phyloP scores from a whole-genome alignment of 2,797 vertebrate species.

The Hyperoplus lanceolatus region DNA sequence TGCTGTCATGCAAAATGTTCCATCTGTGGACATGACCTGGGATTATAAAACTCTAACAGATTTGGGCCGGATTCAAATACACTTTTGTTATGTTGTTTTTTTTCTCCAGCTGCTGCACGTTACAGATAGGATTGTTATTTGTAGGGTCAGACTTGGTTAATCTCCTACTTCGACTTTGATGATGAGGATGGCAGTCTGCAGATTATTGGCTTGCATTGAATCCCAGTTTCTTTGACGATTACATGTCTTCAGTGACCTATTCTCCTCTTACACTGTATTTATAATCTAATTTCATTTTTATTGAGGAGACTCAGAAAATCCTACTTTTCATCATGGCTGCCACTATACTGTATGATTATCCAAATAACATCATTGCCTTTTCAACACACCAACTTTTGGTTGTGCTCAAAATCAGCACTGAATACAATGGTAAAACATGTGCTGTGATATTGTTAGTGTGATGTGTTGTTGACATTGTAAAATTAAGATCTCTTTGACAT shows the following conservation, averaged over 20 bases:
- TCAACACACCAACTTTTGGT: slow-evolving; percentile 36
- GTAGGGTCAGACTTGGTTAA: slow-evolving; percentile 23
- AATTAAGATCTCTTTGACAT: slow-evolving; percentile 8
- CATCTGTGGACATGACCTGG: slow-evolving; percentile 40
- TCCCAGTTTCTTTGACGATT: slow-evolving; percentile 5
- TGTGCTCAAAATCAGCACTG: slow-evolving; percentile 6
- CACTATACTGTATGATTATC: slow-evolving; percentile 26
- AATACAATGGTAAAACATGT: slow-evolving; percentile 23
- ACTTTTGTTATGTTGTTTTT: slow-evolving; percentile 1
- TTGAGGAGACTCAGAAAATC: slow-evolving; percentile 13
- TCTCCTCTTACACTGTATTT: slow-evolving; percentile 16
- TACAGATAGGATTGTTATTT: slow-evolving; percentile 27
- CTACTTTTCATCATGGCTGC: slow-evolving; percentile 21
- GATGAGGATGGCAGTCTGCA: slow-evolving; percentile 23
- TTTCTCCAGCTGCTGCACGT: slow-evolving; percentile 15
- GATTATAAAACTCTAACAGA: slow-evolving; percentile 39
- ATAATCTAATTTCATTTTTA: not conserved
- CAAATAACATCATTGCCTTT: slow-evolving; percentile 47
- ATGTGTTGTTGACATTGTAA: not conserved
- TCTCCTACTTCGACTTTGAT: slow-evolving; percentile 34
- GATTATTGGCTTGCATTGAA: slow-evolving; percentile 10
- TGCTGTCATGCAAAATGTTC: slow-evolving; percentile 47
- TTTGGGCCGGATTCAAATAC: slow-evolving; percentile 24
- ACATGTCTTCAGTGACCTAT: not conserved
- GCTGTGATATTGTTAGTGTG: not conserved